Percentiles rank a stretch among this genome's conserved stretches.
Evolutionary conservation across 2,888 invertebrate species (phyloP).

Genomic region (Acholoe squamosa): DNA sequence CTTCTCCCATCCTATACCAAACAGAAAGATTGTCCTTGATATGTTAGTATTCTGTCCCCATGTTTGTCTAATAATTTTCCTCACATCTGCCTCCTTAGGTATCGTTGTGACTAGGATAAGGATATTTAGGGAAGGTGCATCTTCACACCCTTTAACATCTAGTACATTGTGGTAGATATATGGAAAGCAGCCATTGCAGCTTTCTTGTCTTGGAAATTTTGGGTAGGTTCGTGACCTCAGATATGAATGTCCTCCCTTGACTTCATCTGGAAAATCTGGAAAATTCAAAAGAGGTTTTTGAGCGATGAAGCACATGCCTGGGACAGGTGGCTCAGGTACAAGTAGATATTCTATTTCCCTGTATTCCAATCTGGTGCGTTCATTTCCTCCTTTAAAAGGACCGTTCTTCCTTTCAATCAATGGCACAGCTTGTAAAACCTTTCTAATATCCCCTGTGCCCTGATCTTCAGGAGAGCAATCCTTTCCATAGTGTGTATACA

Average conservation of each 20-base stretch:
- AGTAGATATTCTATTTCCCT: not conserved
- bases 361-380: too few relatives aligned
- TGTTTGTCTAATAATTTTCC: not conserved
- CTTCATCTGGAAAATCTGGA: not conserved
- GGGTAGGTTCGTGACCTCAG: not conserved
- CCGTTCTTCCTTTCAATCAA: too few relatives aligned
- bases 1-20: not conserved
- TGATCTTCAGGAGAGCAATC: too few relatives aligned
- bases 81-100: not conserved
- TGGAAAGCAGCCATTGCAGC: not conserved
- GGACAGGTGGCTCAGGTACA: not conserved
- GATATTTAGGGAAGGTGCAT: not conserved
- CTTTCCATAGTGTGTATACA: too few relatives aligned
- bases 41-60: not conserved
- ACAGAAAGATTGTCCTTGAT: not conserved
- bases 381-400: too few relatives aligned
- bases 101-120: not conserved
- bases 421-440: too few relatives aligned
- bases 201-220: not conserved
- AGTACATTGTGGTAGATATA: slow-evolving; percentile 1
- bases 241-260: not conserved
- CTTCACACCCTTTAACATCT: not conserved
- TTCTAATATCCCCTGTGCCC: too few relatives aligned
- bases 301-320: not conserved
- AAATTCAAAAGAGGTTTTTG: not conserved